Percentiles rank a stretch among this genome's conserved stretches.
Evolutionary conservation across 2,888 invertebrate genomes (phyloP).

Genomic region (Drosophila siamana): DNA sequence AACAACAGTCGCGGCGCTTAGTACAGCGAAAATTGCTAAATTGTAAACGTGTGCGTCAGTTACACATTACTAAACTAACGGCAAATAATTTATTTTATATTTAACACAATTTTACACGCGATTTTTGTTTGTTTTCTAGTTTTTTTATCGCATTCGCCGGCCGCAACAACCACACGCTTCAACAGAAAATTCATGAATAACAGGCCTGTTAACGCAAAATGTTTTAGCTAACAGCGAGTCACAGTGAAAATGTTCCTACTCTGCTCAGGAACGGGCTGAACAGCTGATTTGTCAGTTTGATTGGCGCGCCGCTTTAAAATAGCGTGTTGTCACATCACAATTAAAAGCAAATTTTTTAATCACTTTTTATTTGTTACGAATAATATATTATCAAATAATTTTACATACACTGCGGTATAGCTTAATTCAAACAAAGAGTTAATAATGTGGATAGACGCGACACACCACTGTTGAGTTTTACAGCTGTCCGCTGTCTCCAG

Average conservation of each 20-base stretch:
- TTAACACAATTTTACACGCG: slow-evolving; percentile 36
- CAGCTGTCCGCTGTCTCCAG: not conserved
- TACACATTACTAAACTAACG: slow-evolving; percentile 29
- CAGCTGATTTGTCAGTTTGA: slow-evolving; percentile 40
- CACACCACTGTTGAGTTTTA: slow-evolving; percentile 5
- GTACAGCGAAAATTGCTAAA: slow-evolving; percentile 24
- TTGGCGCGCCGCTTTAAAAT: slow-evolving; percentile 39
- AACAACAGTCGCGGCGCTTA: slow-evolving; percentile 53
- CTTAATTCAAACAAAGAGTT: not conserved
- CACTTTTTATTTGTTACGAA: not conserved
- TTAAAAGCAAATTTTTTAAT: not conserved
- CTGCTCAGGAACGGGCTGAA: slow-evolving; percentile 20
- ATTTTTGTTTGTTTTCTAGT: slow-evolving; percentile 33
- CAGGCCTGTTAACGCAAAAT: slow-evolving; percentile 52
- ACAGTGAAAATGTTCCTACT: slow-evolving; percentile 32
- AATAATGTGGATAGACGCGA: not conserved
- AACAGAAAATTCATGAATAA: slow-evolving; percentile 61
- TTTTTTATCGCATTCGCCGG: slow-evolving; percentile 54
- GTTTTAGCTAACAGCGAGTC: slow-evolving; percentile 38
- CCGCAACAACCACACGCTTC: slow-evolving; percentile 65
- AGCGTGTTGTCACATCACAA: not conserved
- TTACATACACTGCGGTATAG: not conserved
- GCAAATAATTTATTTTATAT: slow-evolving; percentile 18
- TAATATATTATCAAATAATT: not conserved
- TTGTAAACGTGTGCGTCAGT: slow-evolving; percentile 4